Conservation (phyloP, 2,113 vertebrate genomes). For the Sus scrofa region T2T-Sscrofa CM000830.6:26292001-26292500, state of each 20-base stretch:
- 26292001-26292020: not conserved
- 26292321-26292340: not conserved
- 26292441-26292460: slow-evolving; percentile 2
- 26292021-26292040: not conserved
- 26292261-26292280: not conserved
- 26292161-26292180: not conserved
- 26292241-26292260: not conserved
- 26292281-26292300: not conserved
- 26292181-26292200: not conserved
- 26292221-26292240: not conserved
- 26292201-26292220: not conserved
- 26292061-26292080: not conserved
- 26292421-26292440: not conserved
- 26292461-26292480: not conserved
- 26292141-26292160: not conserved
- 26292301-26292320: not conserved
- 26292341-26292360: not conserved
- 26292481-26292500: not conserved
- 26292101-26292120: not conserved
- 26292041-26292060: not conserved
- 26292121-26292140: slow-evolving; percentile 1
- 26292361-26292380: not conserved
- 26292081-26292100: slow-evolving; percentile 36
- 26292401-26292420: not conserved
- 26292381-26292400: not conserved